Conservation (phyloP, 2,113 vertebrate species). For the Serilophus lunatus region DNA sequence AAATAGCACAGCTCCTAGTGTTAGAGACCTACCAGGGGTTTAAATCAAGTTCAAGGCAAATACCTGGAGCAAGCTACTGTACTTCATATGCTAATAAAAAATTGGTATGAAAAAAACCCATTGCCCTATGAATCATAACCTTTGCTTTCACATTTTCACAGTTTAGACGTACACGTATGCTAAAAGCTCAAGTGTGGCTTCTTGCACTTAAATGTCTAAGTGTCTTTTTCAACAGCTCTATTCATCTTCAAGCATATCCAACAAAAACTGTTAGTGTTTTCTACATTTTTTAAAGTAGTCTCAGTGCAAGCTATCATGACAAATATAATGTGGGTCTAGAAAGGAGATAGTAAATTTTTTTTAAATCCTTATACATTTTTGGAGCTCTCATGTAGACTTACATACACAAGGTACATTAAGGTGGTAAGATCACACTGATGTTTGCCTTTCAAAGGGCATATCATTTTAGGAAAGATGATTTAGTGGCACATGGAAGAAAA, state of each 20-base stretch:
- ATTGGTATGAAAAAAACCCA: conserved; percentile 23
- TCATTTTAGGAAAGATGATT: neutral
- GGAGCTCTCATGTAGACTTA: neutral
- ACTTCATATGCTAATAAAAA: conserved; percentile 58
- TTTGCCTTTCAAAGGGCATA: neutral
- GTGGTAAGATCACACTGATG: neutral
- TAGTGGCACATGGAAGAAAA: neutral
- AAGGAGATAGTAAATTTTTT: neutral
- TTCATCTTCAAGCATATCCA: conserved; percentile 31
- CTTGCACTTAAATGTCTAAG: conserved; percentile 36
- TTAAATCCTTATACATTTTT: neutral
- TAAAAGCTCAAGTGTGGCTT: conserved; percentile 55
- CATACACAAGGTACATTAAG: neutral
- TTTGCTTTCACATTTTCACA: conserved; percentile 57
- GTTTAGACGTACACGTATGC: conserved; percentile 60
- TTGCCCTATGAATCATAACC: conserved; percentile 56
- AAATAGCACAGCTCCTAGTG: neutral
- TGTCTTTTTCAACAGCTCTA: conserved; percentile 16
- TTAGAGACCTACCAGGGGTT: conserved; percentile 23
- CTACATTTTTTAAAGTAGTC: neutral
- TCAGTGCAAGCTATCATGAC: neutral
- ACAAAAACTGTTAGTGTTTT: neutral
- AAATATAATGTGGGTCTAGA: neutral
- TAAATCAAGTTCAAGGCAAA: conserved; percentile 62
- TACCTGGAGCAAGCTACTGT: neutral